phyloP scores from a whole-genome alignment of 2,888 invertebrate genomes.

The Pycnomerus fuliginosus region DNA sequence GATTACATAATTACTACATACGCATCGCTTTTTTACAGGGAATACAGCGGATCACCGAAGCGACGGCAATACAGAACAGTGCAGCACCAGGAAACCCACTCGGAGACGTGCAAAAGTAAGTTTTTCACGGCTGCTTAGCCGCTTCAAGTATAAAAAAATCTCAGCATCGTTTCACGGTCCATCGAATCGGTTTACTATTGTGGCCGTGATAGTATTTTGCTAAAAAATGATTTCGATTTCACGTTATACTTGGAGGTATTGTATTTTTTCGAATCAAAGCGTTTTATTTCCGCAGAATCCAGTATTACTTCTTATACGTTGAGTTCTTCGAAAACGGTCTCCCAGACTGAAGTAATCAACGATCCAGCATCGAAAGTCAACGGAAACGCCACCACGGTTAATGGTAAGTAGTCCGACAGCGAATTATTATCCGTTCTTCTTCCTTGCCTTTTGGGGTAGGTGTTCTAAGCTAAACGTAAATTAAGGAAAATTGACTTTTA shows the following conservation, averaged over 20 bases:
- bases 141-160: no score
- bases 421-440: neutral
- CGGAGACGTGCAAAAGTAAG: constrained; percentile 56
- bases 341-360: constrained; percentile 22
- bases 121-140: constrained; percentile 8
- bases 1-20: constrained; percentile 26
- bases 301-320: constrained; percentile 34
- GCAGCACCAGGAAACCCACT: constrained; percentile 53
- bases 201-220: no score
- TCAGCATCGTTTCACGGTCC: no score
- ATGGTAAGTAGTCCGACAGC: constrained; percentile 24
- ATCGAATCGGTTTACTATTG: no score
- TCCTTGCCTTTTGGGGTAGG: no score
- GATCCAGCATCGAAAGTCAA: constrained; percentile 22
- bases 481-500: no score
- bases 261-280: no score
- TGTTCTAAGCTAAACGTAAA: no score
- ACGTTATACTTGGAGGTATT: no score
- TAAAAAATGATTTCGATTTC: no score
- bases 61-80: constrained; percentile 51
- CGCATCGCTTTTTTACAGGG: constrained; percentile 56
- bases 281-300: constrained; percentile 30
- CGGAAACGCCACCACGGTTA: constrained; percentile 20
- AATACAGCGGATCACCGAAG: constrained; percentile 64
- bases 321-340: constrained; percentile 24